These are phyloP conservation scores for Malacoraja senta DNA, from an alignment of 2,797 vertebrate genomes.

Conservation along the genomic window DNA sequence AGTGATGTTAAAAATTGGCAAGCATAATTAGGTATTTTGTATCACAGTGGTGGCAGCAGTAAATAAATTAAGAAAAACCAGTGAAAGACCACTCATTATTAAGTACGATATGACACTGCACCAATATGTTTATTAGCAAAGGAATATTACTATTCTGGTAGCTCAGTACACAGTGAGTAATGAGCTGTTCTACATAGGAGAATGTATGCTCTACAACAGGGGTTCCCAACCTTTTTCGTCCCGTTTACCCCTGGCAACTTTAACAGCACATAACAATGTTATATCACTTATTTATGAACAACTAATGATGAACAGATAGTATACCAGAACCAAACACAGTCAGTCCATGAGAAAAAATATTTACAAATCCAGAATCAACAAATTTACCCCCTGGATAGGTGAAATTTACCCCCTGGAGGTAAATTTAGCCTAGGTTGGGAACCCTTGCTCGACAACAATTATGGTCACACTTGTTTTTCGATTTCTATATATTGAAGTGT, in stretches of 20 bases:
- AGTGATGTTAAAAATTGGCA: not conserved
- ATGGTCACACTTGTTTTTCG: not conserved
- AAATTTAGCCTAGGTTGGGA: too few species aligned
- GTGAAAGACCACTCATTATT: not conserved
- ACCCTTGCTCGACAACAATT: not conserved
- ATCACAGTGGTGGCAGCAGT: not conserved
- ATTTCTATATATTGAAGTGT: not conserved
- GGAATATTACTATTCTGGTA: not conserved
- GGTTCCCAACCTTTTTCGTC: too few species aligned
- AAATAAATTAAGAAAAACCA: not conserved
- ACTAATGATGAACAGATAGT: too few species aligned
- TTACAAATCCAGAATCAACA: too few species aligned
- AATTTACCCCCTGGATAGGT: too few species aligned
- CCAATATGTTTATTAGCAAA: not conserved
- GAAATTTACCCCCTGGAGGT: too few species aligned
- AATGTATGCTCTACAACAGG: not conserved
- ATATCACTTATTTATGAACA: too few species aligned
- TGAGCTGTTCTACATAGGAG: not conserved
- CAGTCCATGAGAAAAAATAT: too few species aligned
- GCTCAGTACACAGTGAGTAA: not conserved
- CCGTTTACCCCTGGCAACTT: too few species aligned
- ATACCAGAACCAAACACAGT: too few species aligned
- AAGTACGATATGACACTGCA: not conserved
- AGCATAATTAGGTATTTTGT: not conserved
- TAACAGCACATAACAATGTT: too few species aligned